Base-by-base conservation (phyloP, 1,140 invertebrate genomes). In the Eupeodes corollae region DNA sequence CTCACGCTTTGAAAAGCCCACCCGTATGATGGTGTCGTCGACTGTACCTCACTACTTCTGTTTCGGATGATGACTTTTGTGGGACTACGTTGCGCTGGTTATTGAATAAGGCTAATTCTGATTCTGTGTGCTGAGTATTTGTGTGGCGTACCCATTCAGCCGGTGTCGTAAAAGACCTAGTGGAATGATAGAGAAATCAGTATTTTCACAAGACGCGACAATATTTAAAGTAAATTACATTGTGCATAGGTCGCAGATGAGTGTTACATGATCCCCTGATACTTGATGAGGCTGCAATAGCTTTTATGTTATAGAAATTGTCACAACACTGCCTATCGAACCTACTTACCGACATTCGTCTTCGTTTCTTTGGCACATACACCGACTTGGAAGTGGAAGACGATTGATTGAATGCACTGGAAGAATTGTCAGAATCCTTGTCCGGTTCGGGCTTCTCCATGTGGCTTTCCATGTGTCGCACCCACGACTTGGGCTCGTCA, bases 141-240 rank as follows among this genome's bases (percentile, higher is more conserved):
- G 88, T 84, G 53, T 88, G 86, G 33, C 84, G 77, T 12, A 88
- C 86, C 86, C 86, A 89, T 70, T 86, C 83, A 44, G 78, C 84
- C 0, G 86, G 86, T 45, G 83, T 86, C 19, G 81, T 77, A 70
- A 86, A 88, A 58, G 59, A 59, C 37, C 64, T 67, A 38, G n/a
- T n/a, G n/a, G 11, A 31, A 18, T 45, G 12, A n/a, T 35, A 35
- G 12, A 15, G 5, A 35, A 35, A 35, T 35, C 5, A 12, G 14
- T 35, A 35, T 35, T 35, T 5, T 35, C n/a, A 30, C 6, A 41
- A 15, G 6, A 18, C 12, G 2, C 15, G 3, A 15, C 31, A 31
- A 5, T 30, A 35, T 21, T 11, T 46, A 13, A 13, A 15, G 19
- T 35, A 8, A 26, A 44, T 56, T 82, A 83, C 59, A 86, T 84